phyloP scores from a whole-genome alignment of 1,140 invertebrate species.

The Diploscapter pachys region DNA sequence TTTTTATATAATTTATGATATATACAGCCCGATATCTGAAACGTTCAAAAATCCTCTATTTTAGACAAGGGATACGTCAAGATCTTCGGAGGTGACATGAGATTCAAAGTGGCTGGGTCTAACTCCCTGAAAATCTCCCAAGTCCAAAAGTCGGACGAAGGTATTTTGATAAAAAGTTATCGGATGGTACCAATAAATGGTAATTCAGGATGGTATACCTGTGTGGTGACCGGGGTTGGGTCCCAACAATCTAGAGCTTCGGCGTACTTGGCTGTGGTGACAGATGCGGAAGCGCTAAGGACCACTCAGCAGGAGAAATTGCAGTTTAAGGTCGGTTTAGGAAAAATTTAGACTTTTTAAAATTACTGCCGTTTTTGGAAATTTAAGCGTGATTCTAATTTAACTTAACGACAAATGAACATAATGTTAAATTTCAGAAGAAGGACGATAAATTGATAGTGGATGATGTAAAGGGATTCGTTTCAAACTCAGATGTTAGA shows the following conservation, averaged over 20 bases:
- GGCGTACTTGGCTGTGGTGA: conserved; percentile 30
- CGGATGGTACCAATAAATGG: too few relatives aligned
- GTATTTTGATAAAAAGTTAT: too few relatives aligned
- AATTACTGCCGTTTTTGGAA: neutral
- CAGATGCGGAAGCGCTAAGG: neutral
- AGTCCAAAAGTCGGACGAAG: conserved; percentile 32
- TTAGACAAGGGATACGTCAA: conserved; percentile 26
- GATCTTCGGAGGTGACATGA: conserved; percentile 12
- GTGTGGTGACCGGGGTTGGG: conserved; percentile 33
- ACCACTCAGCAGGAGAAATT: conserved; percentile 1
- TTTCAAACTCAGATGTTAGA: conserved; percentile 39
- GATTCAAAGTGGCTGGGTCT: conserved; percentile 36
- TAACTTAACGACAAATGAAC: too few relatives aligned
- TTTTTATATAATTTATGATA: too few relatives aligned
- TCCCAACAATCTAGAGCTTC: conserved; percentile 17
- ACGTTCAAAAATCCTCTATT: neutral
- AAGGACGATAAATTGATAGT: conserved; percentile 32
- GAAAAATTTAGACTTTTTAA: conserved; percentile 2
- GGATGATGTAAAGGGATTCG: conserved; percentile 35
- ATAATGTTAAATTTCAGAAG: conserved; percentile 3
- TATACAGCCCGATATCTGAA: neutral
- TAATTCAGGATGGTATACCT: conserved; percentile 36
- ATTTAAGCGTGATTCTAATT: neutral
- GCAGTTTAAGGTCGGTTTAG: too few relatives aligned
- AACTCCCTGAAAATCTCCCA: conserved; percentile 36